Conservation (phyloP, 2,888 invertebrate species). For the Laspeyria flexula region DNA sequence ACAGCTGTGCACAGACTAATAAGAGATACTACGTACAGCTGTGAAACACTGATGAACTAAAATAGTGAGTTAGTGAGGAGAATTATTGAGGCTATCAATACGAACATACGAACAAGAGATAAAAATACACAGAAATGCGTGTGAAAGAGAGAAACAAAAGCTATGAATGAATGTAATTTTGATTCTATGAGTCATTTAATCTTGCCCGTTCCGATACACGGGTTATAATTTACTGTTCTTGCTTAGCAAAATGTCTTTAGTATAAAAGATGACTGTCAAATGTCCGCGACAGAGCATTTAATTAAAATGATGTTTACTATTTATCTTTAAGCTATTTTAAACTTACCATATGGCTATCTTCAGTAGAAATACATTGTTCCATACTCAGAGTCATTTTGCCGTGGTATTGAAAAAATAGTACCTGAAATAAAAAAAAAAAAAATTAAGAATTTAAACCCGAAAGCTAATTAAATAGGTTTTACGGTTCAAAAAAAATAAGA, state of each 20-base stretch:
- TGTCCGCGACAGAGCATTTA: too few species aligned
- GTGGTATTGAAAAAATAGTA: not conserved
- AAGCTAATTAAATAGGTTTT: not conserved
- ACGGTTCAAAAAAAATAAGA: too few species aligned
- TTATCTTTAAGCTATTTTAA: too few species aligned
- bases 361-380: slow-evolving; percentile 70
- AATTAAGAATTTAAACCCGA: not conserved
- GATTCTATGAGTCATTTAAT: too few species aligned
- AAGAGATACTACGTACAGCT: not conserved
- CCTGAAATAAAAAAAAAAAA: slow-evolving; percentile 3
- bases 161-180: not conserved
- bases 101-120: not conserved
- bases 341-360: slow-evolving; percentile 76
- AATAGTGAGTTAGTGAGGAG: too few species aligned
- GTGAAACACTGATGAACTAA: not conserved
- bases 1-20: too few species aligned
- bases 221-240: too few species aligned
- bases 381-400: slow-evolving; percentile 70
- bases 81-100: too few species aligned
- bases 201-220: slow-evolving; percentile 2
- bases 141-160: not conserved
- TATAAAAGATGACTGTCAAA: too few species aligned
- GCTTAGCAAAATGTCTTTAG: too few species aligned
- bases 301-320: too few species aligned
- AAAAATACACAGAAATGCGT: not conserved